Conservation (phyloP, 2,888 invertebrate genomes). For the Tetramorium bicarinatum region DNA sequence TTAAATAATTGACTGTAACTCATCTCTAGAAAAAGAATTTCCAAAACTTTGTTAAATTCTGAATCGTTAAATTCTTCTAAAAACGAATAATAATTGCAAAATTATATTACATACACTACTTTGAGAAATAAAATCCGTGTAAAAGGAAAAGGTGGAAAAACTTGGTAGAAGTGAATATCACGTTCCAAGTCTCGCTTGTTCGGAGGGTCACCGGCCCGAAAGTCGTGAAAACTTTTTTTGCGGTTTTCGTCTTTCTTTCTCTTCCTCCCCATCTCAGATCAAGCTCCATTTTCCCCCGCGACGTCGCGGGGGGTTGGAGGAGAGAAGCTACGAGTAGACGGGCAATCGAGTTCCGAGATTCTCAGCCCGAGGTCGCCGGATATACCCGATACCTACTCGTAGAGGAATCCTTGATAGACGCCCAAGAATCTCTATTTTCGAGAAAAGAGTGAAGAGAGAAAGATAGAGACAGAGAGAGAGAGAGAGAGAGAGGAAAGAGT, state of each 20-base stretch:
- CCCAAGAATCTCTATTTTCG: constrained; percentile 64
- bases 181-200: neutral
- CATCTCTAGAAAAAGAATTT: neutral
- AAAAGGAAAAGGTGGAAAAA: constrained; percentile 8
- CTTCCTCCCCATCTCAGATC: constrained; percentile 23
- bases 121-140: constrained; percentile 10
- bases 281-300: constrained; percentile 25
- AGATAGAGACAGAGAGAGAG: neutral
- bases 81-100: neutral
- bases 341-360: constrained; percentile 67
- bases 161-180: neutral
- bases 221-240: constrained; percentile 59
- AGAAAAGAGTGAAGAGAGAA: constrained; percentile 30
- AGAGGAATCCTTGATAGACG: constrained; percentile 66
- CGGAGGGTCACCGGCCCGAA: constrained; percentile 36
- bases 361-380: constrained; percentile 45
- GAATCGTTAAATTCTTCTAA: neutral
- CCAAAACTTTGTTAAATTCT: neutral
- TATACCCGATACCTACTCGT: constrained; percentile 34
- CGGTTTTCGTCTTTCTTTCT: constrained; percentile 24
- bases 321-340: constrained; percentile 50
- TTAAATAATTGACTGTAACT: neutral
- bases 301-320: constrained; percentile 30
- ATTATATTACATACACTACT: neutral
- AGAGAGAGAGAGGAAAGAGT: neutral